A percentile compares a stretch with the other conserved stretches of the same genome.
These are phyloP conservation scores for Carassius auratus DNA, from an alignment of 2,113 vertebrate species.

Conservation along the genomic window DNA sequence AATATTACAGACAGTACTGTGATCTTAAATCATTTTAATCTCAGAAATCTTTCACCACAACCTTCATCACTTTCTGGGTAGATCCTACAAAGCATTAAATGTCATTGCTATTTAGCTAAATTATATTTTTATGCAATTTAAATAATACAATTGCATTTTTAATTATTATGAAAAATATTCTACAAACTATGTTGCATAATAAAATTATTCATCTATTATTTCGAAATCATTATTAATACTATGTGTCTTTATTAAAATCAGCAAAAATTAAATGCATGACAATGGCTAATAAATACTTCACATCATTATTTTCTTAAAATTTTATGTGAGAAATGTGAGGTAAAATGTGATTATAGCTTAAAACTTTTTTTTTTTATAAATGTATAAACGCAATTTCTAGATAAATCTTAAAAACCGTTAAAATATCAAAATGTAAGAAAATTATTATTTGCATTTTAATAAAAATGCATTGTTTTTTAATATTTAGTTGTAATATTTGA, in stretches of 20 bases:
- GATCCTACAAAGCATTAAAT: neutral
- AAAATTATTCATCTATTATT: too few relatives aligned
- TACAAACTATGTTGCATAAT: neutral
- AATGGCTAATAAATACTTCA: too few relatives aligned
- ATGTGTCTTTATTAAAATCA: too few relatives aligned
- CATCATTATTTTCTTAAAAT: too few relatives aligned
- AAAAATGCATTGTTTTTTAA: neutral
- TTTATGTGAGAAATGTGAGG: neutral
- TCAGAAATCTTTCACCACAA: neutral
- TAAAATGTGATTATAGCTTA: too few relatives aligned
- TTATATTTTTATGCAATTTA: too few relatives aligned
- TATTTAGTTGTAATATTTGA: neutral
- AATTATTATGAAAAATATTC: neutral
- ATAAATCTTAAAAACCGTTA: neutral
- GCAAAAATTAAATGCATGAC: too few relatives aligned
- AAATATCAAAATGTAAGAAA: neutral
- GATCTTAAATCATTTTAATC: too few relatives aligned
- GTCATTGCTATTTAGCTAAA: neutral
- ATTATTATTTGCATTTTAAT: neutral
- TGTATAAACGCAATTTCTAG: neutral
- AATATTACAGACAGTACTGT: too few relatives aligned
- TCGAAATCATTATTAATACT: too few relatives aligned
- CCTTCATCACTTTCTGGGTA: neutral
- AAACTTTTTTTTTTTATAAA: neutral
- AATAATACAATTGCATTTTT: too few relatives aligned